Percentiles rank a stretch among this genome's conserved stretches.
Conservation (phyloP, 2,113 vertebrate species). For the Upupa epops region DNA sequence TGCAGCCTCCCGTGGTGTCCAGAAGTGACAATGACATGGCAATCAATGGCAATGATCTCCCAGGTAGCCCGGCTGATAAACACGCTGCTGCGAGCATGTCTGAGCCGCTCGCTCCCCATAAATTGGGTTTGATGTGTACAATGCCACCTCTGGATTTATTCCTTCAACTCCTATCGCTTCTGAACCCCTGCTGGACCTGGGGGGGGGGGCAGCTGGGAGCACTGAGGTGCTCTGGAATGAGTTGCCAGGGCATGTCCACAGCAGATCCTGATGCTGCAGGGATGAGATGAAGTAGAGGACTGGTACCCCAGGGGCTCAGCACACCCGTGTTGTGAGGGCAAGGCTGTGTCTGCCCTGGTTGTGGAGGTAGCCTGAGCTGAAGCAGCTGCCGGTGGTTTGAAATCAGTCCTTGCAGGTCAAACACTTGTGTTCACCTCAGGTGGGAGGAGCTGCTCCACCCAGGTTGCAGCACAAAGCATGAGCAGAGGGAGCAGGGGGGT, state of each 20-base stretch:
- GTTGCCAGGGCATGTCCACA: accelerated
- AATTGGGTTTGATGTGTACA: constrained; percentile 15
- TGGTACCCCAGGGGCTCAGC: neutral
- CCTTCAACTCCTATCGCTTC: neutral
- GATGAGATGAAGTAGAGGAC: neutral
- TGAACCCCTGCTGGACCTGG: neutral
- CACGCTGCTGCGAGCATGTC: neutral
- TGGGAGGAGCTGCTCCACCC: neutral
- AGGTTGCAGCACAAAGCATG: neutral
- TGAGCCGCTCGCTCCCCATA: constrained; percentile 10
- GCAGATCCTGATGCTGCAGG: accelerated
- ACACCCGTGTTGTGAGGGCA: accelerated
- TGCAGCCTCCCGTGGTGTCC: neutral
- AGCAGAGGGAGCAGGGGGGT: accelerated
- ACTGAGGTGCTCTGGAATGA: neutral
- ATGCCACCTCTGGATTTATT: neutral
- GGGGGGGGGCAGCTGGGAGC: neutral
- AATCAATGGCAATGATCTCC: constrained; percentile 58
- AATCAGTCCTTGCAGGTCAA: neutral
- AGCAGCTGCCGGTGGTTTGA: neutral
- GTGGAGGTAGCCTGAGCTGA: too few relatives aligned
- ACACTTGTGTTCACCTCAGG: accelerated
- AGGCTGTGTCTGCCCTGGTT: too few relatives aligned
- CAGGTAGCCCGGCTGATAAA: constrained; percentile 38
- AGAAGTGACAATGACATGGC: constrained; percentile 44